A percentile compares a stretch with the other conserved stretches of the same genome.
Evolutionary conservation across 2,888 invertebrate species (phyloP).

Genomic region (Liopterus haemorrhoidalis): DNA sequence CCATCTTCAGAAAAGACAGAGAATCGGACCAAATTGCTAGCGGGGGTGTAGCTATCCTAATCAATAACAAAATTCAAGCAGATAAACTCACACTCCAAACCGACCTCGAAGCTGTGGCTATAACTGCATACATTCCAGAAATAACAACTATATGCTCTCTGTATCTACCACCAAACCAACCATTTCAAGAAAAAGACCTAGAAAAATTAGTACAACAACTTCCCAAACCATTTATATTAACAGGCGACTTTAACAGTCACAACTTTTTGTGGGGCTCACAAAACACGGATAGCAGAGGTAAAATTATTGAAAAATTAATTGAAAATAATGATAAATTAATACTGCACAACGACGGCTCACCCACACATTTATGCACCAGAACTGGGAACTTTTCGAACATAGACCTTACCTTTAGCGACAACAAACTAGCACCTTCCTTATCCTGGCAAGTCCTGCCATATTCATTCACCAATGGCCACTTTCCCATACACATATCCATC

Average conservation of each 20-base stretch:
- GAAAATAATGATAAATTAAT: conserved; percentile 24
- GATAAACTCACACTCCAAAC: no score
- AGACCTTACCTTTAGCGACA: conserved; percentile 24
- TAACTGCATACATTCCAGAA: no score
- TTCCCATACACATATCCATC: conserved; percentile 19
- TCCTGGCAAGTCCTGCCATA: conserved; percentile 15
- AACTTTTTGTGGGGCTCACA: conserved; percentile 26
- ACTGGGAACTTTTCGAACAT: conserved; percentile 21
- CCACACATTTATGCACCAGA: conserved; percentile 27
- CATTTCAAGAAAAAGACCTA: conserved; percentile 12
- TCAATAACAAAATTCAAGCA: no score
- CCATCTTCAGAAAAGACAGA: no score
- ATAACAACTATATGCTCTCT: no score
- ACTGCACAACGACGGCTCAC: conserved; percentile 13
- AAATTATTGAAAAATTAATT: conserved; percentile 25
- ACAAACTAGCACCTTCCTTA: conserved; percentile 11
- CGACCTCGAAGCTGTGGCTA: no score
- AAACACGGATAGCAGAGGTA: conserved; percentile 25
- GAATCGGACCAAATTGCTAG: no score
- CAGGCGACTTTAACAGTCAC: conserved; percentile 33
- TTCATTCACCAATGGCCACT: conserved; percentile 27
- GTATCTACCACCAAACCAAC: conserved; percentile 20
- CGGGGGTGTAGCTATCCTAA: no score
- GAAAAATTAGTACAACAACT: conserved; percentile 26
- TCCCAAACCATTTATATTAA: no score